Evolutionary conservation across 2,113 vertebrate genomes (phyloP).

Genomic region (Nesoenas mayeri): DNA sequence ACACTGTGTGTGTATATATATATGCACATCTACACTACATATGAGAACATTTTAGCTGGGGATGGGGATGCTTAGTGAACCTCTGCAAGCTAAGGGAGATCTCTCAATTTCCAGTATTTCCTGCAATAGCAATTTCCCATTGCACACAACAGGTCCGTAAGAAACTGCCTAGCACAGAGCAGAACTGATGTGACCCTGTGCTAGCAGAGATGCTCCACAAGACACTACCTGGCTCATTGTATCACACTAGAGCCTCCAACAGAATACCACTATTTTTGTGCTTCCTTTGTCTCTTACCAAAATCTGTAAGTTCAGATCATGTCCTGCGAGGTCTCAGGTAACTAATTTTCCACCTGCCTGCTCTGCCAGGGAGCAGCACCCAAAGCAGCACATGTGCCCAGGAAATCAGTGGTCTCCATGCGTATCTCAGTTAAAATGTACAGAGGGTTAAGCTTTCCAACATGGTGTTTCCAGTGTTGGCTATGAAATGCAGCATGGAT

Average conservation of each 20-base stretch:
- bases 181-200: neutral
- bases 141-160: neutral
- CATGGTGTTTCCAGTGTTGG: neutral
- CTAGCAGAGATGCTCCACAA: neutral
- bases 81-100: neutral
- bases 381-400: neutral
- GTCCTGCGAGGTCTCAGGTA: neutral
- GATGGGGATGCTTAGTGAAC: neutral
- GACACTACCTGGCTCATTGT: neutral
- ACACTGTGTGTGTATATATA: neutral
- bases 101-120: neutral
- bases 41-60: fast-evolving
- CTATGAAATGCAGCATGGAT: neutral
- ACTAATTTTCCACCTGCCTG: neutral
- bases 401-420: neutral
- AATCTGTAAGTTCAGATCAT: neutral
- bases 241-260: neutral
- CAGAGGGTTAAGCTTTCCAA: neutral
- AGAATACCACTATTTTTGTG: neutral
- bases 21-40: fast-evolving
- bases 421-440: neutral
- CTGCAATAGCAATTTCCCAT: neutral
- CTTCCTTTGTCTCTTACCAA: neutral
- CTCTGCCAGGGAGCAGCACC: neutral
- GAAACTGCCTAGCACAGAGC: neutral